Evolutionary conservation across 2,888 invertebrate genomes (phyloP).

Genomic region (Abrostola tripartita): DNA sequence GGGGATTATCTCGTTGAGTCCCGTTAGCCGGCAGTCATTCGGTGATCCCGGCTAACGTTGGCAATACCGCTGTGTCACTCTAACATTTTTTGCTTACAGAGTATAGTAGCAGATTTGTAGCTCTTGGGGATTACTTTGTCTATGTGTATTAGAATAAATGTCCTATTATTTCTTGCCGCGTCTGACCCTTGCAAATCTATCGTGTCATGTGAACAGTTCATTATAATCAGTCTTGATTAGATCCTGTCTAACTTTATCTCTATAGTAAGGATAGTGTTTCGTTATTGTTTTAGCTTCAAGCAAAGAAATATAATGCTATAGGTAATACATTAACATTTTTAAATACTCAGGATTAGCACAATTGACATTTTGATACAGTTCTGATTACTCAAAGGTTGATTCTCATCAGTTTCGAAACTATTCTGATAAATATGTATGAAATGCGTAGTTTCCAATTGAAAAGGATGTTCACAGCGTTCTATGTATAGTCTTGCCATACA

Average conservation of each 20-base stretch:
- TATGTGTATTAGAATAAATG: constrained; percentile 48
- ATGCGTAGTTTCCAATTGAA: neutral
- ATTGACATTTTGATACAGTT: neutral
- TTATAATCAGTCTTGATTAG: constrained; percentile 20
- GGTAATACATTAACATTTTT: constrained; percentile 2
- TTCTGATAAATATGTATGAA: neutral
- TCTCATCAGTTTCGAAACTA: constrained; percentile 1
- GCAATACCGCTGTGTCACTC: constrained; percentile 55
- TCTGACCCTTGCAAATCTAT: constrained; percentile 43
- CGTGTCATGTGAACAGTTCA: constrained; percentile 36
- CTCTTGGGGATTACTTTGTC: constrained; percentile 47
- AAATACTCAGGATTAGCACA: no score
- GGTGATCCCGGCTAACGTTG: constrained; percentile 45
- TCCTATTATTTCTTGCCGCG: constrained; percentile 36
- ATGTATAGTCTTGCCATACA: neutral
- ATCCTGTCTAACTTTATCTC: constrained; percentile 2
- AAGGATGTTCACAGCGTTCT: neutral
- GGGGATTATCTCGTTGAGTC: constrained; percentile 73
- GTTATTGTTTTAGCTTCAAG: constrained; percentile 30
- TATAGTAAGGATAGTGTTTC: constrained; percentile 8
- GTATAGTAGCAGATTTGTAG: constrained; percentile 52
- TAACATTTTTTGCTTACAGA: constrained; percentile 57
- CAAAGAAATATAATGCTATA: constrained; percentile 6
- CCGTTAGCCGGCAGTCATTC: constrained; percentile 62
- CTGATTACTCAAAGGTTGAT: constrained; percentile 5